Percentiles rank a stretch among this genome's conserved stretches.
Conservation (phyloP, 2,888 invertebrate genomes). For the Cephus rjabovi region DNA sequence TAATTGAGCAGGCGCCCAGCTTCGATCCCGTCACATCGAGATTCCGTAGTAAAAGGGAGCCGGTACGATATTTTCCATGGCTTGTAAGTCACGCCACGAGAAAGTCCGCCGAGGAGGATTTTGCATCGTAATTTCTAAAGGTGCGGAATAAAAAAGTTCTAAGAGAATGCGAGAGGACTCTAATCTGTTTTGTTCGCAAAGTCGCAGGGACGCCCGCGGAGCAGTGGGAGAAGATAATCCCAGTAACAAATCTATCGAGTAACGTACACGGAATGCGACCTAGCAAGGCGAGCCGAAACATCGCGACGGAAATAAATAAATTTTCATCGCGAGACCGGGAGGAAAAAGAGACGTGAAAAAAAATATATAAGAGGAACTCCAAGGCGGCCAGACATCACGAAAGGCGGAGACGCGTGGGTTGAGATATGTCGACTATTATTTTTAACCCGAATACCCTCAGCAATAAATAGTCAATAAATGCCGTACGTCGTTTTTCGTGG, state of each 20-base stretch:
- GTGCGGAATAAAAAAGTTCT: neutral
- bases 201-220: neutral
- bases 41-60: neutral
- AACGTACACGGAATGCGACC: conserved; percentile 13
- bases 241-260: conserved; percentile 12
- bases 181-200: neutral
- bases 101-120: neutral
- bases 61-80: neutral
- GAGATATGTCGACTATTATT: conserved; percentile 20
- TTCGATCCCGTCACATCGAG: neutral
- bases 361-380: neutral
- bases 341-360: neutral
- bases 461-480: conserved; percentile 21
- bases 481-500: conserved; percentile 9
- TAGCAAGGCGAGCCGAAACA: conserved; percentile 3
- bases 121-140: neutral
- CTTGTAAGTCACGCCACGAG: neutral
- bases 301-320: conserved; percentile 18
- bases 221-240: neutral
- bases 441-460: conserved; percentile 14
- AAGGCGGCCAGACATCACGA: neutral
- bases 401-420: conserved; percentile 1
- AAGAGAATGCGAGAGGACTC: neutral
- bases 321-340: conserved; percentile 11
- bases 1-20: neutral